Evolutionary conservation across 2,888 invertebrate genomes (phyloP), one percentile per base, ranked within the genome.

Genomic region (Liposcelis brunnea): DNA sequence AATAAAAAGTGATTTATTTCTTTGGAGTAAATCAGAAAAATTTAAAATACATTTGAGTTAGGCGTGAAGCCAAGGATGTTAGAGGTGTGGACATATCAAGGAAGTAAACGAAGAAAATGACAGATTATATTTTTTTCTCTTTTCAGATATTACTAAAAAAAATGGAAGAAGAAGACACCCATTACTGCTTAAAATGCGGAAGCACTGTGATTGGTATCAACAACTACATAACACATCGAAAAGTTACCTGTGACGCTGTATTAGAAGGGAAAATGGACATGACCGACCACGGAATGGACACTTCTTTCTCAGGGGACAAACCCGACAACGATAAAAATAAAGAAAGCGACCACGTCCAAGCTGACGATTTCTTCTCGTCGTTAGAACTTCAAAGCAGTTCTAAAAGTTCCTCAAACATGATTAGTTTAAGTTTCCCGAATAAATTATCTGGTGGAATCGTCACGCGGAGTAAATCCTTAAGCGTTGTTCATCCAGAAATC

Each of bases 101-200:
- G n/a, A n/a, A n/a, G n/a, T n/a, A n/a, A n/a, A n/a, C n/a, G n/a
- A n/a, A n/a, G n/a, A n/a, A n/a, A n/a, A n/a, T n/a, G n/a, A n/a
- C n/a, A n/a, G n/a, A 45, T 46, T 46, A 32, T 7, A 7, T 35
- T 8, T 3, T 18, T n/a, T 45, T 18, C n/a, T 21, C 31, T 2
- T 49, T 49, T 15, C 36, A 47, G 45, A 47, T 49, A 50, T 37
- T 51, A 52, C n/a, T 52, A 55, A 53, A 53, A 48, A 74, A 73
- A 72, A 67, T 74, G 49, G 80, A 78, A 47, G 80, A 86, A 42
- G 82, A 85, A 45, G 87, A 91, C 62, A 78, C 74, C 3, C 91
- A 93, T 58, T 74, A 85, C 50, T 93, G 91, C 63, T 77, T 90
- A 55, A 84, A 82, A 58, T 93, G 91, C 64, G 81, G 82, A 54